These are phyloP conservation scores for Embidobia sp. DNA, from an alignment of 2,888 invertebrate species.

Conservation along the genomic window DNA sequence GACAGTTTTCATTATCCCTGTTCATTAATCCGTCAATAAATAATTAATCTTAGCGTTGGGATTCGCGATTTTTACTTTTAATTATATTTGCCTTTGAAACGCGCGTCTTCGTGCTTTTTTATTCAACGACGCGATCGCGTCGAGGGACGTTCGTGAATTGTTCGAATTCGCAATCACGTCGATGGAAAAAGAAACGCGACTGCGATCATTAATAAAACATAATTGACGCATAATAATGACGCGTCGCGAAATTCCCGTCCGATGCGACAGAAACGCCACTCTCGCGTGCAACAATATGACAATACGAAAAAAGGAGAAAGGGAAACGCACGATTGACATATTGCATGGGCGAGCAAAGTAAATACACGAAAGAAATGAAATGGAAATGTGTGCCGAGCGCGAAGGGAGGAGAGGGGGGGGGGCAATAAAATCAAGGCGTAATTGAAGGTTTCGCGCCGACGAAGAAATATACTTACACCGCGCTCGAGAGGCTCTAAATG, in stretches of 20 bases:
- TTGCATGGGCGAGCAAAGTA: conserved; percentile 6
- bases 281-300: no score
- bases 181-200: neutral
- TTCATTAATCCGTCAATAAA: neutral
- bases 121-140: no score
- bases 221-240: conserved; percentile 27
- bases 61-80: conserved; percentile 7
- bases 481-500: conserved; percentile 20
- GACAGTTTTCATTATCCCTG: neutral
- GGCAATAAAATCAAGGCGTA: conserved; percentile 9
- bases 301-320: neutral
- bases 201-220: conserved; percentile 35
- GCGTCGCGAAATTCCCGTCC: conserved; percentile 6
- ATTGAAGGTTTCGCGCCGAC: conserved; percentile 35
- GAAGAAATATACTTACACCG: no score
- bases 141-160: conserved; percentile 5
- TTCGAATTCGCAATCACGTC: conserved; percentile 18
- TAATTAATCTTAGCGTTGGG: conserved; percentile 3
- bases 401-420: neutral
- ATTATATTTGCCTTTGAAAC: conserved; percentile 15
- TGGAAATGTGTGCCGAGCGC: neutral
- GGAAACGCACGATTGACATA: neutral
- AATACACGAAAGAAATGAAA: conserved; percentile 12
- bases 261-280: no score
- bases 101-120: neutral